phyloP scores from a whole-genome alignment of 2,113 vertebrate species.

The Brachyistius frenatus region DNA sequence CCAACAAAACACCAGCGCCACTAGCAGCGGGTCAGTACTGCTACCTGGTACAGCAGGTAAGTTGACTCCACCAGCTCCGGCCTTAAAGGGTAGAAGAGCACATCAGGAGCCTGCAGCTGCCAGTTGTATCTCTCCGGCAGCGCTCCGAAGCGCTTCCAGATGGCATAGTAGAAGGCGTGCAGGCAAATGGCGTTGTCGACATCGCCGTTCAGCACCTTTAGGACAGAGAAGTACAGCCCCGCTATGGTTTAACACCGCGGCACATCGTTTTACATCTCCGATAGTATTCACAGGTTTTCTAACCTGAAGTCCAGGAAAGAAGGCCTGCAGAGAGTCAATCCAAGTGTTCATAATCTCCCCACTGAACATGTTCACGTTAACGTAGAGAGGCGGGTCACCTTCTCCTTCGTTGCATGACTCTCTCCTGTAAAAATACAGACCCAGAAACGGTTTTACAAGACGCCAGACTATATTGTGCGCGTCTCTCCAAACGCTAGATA shows the following conservation, averaged over 20 bases:
- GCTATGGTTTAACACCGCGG: slow-evolving; percentile 2
- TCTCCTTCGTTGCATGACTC: slow-evolving; percentile 97
- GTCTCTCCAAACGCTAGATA: neutral
- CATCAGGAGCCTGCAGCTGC: slow-evolving; percentile 96
- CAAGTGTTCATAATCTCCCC: slow-evolving; percentile 99
- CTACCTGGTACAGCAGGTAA: slow-evolving; percentile 97
- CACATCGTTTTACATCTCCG: neutral
- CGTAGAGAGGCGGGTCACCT: slow-evolving; percentile 96
- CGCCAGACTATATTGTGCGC: too few species aligned
- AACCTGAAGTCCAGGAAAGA: slow-evolving; percentile 98
- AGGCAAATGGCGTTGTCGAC: slow-evolving; percentile 98
- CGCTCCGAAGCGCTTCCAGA: slow-evolving; percentile 97
- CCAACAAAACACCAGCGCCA: neutral
- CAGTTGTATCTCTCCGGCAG: slow-evolving; percentile 98
- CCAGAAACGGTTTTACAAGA: neutral
- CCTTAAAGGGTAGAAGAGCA: slow-evolving; percentile 95
- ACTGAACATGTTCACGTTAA: slow-evolving; percentile 98
- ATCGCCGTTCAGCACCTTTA: slow-evolving; percentile 94
- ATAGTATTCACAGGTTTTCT: neutral
- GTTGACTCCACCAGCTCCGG: slow-evolving; percentile 98
- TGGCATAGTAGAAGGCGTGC: slow-evolving; percentile 98
- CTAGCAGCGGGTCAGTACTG: neutral
- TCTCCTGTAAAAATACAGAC: slow-evolving; percentile 79
- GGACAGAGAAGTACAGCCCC: neutral
- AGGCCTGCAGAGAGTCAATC: slow-evolving; percentile 99